Conservation (phyloP, 2,797 vertebrate genomes). For the Microchirus variegatus region DNA sequence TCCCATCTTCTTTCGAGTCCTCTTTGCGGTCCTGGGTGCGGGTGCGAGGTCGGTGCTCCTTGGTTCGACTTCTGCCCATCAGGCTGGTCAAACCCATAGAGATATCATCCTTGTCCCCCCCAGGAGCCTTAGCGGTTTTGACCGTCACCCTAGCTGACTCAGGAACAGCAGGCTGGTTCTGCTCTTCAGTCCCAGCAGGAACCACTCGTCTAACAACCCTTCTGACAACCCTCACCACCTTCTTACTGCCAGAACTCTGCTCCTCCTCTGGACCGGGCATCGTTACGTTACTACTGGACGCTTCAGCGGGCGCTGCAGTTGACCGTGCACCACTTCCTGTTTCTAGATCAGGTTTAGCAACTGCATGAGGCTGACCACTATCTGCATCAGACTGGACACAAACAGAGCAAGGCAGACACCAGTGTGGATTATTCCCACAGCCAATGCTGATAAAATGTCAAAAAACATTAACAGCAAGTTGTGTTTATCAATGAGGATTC, state of each 20-base stretch:
- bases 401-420: slow-evolving; percentile 45
- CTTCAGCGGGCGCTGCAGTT: slow-evolving; percentile 38
- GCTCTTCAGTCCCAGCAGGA: slow-evolving; percentile 75
- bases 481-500: not conserved
- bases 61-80: slow-evolving; percentile 89
- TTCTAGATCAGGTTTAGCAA: slow-evolving; percentile 46
- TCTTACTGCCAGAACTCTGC: slow-evolving; percentile 66
- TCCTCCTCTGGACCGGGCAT: slow-evolving; percentile 66
- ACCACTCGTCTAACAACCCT: slow-evolving; percentile 86
- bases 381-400: slow-evolving; percentile 83
- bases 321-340: slow-evolving; percentile 50
- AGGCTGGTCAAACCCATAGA: slow-evolving; percentile 88
- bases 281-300: slow-evolving; percentile 49
- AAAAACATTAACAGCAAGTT: slow-evolving; percentile 7
- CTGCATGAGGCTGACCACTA: slow-evolving; percentile 64
- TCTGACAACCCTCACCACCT: slow-evolving; percentile 82
- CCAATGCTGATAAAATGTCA: slow-evolving; percentile 4
- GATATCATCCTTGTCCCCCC: slow-evolving; percentile 86
- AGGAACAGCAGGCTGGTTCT: slow-evolving; percentile 35
- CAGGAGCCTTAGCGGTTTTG: slow-evolving; percentile 33
- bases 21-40: slow-evolving; percentile 80
- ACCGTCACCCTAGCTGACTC: slow-evolving; percentile 52
- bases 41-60: slow-evolving; percentile 87
- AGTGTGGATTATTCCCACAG: slow-evolving; percentile 31
- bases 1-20: slow-evolving; percentile 42